Conservation (phyloP, 2,888 invertebrate genomes). For the Rutpela maculata region DNA sequence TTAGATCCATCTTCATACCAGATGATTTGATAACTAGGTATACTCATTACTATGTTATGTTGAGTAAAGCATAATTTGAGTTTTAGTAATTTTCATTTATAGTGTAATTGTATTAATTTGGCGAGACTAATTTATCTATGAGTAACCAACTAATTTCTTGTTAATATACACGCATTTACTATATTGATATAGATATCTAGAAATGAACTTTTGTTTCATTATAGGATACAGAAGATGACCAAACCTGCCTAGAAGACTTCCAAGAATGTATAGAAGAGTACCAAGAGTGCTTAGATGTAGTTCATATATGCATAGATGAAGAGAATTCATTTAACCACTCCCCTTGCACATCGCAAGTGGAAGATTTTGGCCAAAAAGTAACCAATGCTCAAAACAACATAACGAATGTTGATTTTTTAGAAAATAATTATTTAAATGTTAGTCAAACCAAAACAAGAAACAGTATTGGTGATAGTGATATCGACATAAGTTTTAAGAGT, state of each 20-base stretch:
- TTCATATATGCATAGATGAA: slow-evolving; percentile 79
- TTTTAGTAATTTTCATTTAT: too few relatives aligned
- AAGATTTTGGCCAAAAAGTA: slow-evolving; percentile 64
- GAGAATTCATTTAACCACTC: slow-evolving; percentile 75
- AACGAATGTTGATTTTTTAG: slow-evolving; percentile 50
- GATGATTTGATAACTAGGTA: too few relatives aligned
- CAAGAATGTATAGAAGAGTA: slow-evolving; percentile 82
- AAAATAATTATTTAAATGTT: slow-evolving; percentile 55
- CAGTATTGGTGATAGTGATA: slow-evolving; percentile 65
- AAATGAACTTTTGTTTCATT: slow-evolving; percentile 48
- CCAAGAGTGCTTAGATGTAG: slow-evolving; percentile 79
- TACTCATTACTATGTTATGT: too few relatives aligned
- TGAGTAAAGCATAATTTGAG: too few relatives aligned
- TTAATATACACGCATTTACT: too few relatives aligned
- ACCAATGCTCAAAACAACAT: slow-evolving; percentile 39
- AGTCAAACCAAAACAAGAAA: slow-evolving; percentile 46
- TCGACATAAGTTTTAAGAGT: slow-evolving; percentile 68
- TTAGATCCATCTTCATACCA: too few relatives aligned
- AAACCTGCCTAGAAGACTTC: slow-evolving; percentile 80
- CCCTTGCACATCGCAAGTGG: slow-evolving; percentile 66
- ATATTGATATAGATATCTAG: too few relatives aligned
- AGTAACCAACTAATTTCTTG: too few relatives aligned
- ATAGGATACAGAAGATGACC: slow-evolving; percentile 78
- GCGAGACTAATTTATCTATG: too few relatives aligned
- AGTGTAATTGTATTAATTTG: too few relatives aligned